These are phyloP conservation scores for Lasius platythorax DNA, from an alignment of 2,888 invertebrate species.

Conservation along the genomic window DNA sequence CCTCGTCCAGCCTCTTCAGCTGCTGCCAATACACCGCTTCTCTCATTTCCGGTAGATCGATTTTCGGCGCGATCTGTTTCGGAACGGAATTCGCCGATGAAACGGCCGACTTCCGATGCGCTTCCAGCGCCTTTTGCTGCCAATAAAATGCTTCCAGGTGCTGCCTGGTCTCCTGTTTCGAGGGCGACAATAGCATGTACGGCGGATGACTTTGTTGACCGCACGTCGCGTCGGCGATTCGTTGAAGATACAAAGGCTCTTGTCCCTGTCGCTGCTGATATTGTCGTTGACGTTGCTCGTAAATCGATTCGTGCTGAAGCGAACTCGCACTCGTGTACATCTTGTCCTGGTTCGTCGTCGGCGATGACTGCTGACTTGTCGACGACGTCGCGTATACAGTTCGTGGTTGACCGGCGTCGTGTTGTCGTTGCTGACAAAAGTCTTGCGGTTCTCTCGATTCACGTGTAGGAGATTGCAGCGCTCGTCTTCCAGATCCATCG, in stretches of 20 bases:
- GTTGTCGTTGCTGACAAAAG: slow-evolving; percentile 15
- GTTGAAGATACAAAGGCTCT: slow-evolving; percentile 70
- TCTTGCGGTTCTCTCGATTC: neutral
- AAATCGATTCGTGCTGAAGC: slow-evolving; percentile 42
- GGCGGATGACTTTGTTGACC: slow-evolving; percentile 31
- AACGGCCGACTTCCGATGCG: slow-evolving; percentile 73
- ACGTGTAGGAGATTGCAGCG: slow-evolving; percentile 16
- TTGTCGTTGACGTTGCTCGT: slow-evolving; percentile 46
- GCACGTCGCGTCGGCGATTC: slow-evolving; percentile 72
- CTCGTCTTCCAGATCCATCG: slow-evolving; percentile 28
- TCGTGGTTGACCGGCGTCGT: slow-evolving; percentile 14
- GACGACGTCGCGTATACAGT: neutral
- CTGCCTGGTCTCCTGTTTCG: slow-evolving; percentile 81
- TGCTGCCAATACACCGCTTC: slow-evolving; percentile 91
- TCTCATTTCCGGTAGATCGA: slow-evolving; percentile 79
- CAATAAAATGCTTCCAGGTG: slow-evolving; percentile 83
- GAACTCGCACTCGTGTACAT: slow-evolving; percentile 25
- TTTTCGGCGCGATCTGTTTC: slow-evolving; percentile 68
- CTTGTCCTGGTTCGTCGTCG: slow-evolving; percentile 40
- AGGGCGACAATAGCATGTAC: slow-evolving; percentile 74
- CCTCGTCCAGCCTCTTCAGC: slow-evolving; percentile 89
- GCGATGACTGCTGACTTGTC: slow-evolving; percentile 10
- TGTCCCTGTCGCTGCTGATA: slow-evolving; percentile 48
- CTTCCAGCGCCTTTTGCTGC: slow-evolving; percentile 83
- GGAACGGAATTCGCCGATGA: slow-evolving; percentile 58